These are phyloP conservation scores for Triplophysa bombifrons DNA, from an alignment of 2,797 vertebrate genomes.

Conservation along the genomic window DNA sequence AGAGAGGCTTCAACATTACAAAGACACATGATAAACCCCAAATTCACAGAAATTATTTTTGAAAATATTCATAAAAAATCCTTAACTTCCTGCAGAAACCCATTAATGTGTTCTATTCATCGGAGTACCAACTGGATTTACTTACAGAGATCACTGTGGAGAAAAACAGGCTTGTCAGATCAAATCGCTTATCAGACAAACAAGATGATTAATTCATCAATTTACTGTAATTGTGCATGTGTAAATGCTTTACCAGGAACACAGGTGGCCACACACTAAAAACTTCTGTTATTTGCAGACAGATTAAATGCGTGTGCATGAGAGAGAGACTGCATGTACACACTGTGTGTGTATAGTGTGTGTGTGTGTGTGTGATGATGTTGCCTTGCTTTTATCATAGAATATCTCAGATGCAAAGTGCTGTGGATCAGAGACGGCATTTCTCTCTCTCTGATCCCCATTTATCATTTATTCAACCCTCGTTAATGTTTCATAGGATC, in stretches of 20 bases:
- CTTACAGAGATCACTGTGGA: conserved; percentile 8
- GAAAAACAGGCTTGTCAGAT: conserved; percentile 39
- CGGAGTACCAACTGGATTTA: conserved; percentile 3
- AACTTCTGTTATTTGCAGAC: background rate
- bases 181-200: conserved; percentile 33
- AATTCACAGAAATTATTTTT: background rate
- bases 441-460: conserved; percentile 45
- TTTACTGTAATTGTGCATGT: conserved; percentile 23
- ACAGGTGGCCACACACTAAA: background rate
- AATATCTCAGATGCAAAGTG: conserved; percentile 30
- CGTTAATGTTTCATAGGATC: conserved; percentile 57
- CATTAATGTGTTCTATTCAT: background rate
- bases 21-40: background rate
- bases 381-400: background rate
- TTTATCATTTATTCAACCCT: conserved; percentile 58
- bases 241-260: conserved; percentile 34
- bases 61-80: background rate
- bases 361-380: background rate
- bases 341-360: background rate
- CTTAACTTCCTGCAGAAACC: background rate
- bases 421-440: conserved; percentile 23
- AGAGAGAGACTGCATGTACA: background rate
- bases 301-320: background rate
- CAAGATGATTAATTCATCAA: conserved; percentile 30
- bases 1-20: background rate